A percentile compares a stretch with the other conserved stretches of the same genome.
These are phyloP conservation scores for Centropyge bicolor DNA, from an alignment of 2,797 vertebrate genomes.

Conservation along the genomic window DNA sequence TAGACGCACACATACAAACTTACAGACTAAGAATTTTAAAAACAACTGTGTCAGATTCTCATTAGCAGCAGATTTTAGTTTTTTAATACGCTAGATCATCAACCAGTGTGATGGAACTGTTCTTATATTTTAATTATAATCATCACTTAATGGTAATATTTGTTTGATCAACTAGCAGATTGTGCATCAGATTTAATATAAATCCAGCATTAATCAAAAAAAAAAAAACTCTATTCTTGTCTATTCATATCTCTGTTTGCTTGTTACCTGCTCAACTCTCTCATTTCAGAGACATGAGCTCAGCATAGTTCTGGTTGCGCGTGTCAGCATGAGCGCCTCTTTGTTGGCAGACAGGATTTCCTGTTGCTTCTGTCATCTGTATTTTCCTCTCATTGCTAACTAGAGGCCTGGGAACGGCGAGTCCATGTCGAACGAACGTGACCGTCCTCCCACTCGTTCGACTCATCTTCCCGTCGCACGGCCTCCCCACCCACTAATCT, in stretches of 20 bases:
- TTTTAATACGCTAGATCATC: neutral
- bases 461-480: slow-evolving; percentile 2
- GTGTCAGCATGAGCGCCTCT: neutral
- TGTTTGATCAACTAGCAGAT: neutral
- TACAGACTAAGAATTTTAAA: neutral
- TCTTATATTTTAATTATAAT: neutral
- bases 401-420: neutral
- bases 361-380: neutral
- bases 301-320: neutral
- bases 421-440: slow-evolving; percentile 11
- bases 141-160: neutral
- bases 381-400: neutral
- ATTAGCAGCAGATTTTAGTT: neutral
- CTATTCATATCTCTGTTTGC: neutral
- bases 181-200: neutral
- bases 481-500: slow-evolving; percentile 3
- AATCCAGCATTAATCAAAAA: neutral
- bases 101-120: neutral
- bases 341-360: neutral
- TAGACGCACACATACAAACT: neutral
- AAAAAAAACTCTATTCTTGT: neutral
- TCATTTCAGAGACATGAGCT: neutral
- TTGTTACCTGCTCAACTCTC: neutral
- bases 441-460: slow-evolving; percentile 16
- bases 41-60: neutral